A percentile compares a stretch with the other conserved stretches of the same genome.
Conservation (phyloP, 37 sponge, comb jelly and placozoan species). For the Eunapius fragilis region DNA sequence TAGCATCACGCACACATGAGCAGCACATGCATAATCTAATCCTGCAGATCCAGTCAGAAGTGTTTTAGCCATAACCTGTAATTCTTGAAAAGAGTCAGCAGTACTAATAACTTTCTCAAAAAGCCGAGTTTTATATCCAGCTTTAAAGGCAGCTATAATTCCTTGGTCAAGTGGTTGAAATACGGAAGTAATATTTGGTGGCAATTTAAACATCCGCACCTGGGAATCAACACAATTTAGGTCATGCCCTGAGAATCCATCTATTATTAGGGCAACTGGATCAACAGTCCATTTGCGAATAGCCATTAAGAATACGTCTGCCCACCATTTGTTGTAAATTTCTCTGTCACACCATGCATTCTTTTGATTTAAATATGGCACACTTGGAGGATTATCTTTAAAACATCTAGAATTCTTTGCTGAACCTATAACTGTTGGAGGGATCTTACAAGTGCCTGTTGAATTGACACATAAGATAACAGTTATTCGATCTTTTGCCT, state of each 20-base stretch:
- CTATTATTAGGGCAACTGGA: background rate
- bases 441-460: background rate
- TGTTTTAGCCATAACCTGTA: background rate
- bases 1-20: background rate
- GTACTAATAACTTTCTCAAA: background rate
- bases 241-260: background rate
- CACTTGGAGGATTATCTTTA: background rate
- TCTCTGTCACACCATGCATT: background rate
- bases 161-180: constrained; percentile 77
- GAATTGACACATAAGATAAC: background rate
- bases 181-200: constrained; percentile 46
- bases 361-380: background rate
- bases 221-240: background rate
- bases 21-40: background rate
- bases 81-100: background rate
- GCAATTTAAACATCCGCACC: constrained; percentile 15
- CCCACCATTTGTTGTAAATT: background rate
- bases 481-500: background rate
- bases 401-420: background rate
- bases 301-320: background rate
- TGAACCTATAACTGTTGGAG: background rate
- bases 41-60: background rate
- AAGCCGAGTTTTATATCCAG: constrained; percentile 13
- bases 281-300: background rate
- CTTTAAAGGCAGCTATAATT: constrained; percentile 58